Base-by-base conservation (phyloP, 2,888 invertebrate genomes). In the Drosophila tanythrix region DNA sequence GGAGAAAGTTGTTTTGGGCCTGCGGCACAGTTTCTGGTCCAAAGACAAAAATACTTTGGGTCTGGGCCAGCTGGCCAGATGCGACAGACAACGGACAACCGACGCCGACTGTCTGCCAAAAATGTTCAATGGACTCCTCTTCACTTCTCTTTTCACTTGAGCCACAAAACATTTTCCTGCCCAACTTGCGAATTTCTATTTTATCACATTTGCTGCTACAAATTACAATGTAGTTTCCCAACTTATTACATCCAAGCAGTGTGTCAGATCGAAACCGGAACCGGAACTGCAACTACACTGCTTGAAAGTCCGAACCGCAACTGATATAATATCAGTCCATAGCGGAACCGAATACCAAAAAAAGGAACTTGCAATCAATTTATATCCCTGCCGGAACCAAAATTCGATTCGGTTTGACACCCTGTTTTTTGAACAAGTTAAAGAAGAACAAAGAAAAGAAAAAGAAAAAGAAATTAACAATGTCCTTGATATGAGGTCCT, bases 1-100 rank as follows among this genome's bases (percentile, higher is more conserved):
- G 70, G 88, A 73, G 84, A 85, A 85, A 88, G 84, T 88, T 86
- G 84, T 86, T 85, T 85, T 81, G 71, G 83, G 67, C 60, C 57
- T 57, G 80, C 79, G 72, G 80, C 76, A 80, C 72, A 72, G 78
- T 70, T 79, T 56, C n/a, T 71, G 78, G 79, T 51, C 76, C 76
- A 35, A 56, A 55, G 53, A 70, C 67, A 74, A 62, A 51, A 71
- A 79, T 79, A 58, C 35, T 57, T 79, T 77, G 77, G 70, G 66
- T 70, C 74, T 77, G 70, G 73, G 74, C 79, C 75, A 74, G 79
- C 79, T 77, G 79, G 74, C 79, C 76, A 77, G 65, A 73, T 36
- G 38, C 38, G 55, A 29, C 27, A 36, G 10, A 33, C 29, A 4
- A 31, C 18, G 1, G n/a, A 40, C 40, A n/a, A 33, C 46, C 10